Conservation (phyloP, 2,797 vertebrate genomes). For the Poecilia gillii region DNA sequence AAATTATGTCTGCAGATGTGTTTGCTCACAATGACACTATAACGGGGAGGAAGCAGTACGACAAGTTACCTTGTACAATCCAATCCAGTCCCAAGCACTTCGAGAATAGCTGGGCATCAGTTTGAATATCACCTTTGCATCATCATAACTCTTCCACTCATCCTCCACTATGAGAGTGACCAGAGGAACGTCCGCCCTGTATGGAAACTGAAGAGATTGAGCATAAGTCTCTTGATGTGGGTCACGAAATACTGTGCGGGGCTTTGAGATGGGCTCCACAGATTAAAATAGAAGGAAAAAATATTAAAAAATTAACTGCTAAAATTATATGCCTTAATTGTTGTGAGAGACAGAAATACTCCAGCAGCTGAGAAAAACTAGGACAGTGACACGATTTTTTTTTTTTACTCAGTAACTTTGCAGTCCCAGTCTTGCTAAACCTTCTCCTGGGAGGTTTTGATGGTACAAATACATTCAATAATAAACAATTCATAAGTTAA, state of each 20-base stretch:
- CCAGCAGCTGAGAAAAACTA: not conserved
- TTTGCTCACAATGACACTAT: not conserved
- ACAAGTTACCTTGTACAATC: constrained; percentile 89
- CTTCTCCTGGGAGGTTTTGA: not conserved
- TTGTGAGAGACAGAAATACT: not conserved
- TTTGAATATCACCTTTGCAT: constrained; percentile 87
- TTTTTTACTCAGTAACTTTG: not conserved
- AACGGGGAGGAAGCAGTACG: not conserved
- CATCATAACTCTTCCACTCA: constrained; percentile 89
- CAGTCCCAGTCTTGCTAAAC: not conserved
- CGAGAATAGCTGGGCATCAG: constrained; percentile 85
- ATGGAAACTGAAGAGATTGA: constrained; percentile 85
- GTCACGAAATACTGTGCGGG: not conserved
- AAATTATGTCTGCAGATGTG: not conserved
- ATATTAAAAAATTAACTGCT: not conserved
- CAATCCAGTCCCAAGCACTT: constrained; percentile 99
- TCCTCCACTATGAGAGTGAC: constrained; percentile 91
- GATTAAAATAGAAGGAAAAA: not conserved
- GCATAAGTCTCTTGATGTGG: not conserved
- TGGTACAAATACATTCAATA: not conserved
- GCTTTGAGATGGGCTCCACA: not conserved
- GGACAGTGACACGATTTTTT: not conserved
- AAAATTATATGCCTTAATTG: not conserved
- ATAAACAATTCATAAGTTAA: not conserved
- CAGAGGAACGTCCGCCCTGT: constrained; percentile 86